These are phyloP conservation scores for Oxycera nigricornis DNA, from an alignment of 2,888 invertebrate species.

Conservation along the genomic window DNA sequence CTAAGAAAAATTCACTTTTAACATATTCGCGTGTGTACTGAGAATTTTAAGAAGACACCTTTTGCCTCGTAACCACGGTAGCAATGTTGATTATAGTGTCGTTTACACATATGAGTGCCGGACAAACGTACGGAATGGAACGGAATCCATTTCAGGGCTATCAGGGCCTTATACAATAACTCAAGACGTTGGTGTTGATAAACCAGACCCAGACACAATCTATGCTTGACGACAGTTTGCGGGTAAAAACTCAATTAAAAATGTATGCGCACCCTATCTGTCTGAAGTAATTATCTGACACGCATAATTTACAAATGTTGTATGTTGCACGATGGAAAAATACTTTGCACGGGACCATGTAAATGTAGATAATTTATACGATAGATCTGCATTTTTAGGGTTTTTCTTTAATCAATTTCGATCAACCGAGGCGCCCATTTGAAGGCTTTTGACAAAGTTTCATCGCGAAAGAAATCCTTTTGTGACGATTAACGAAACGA, in stretches of 20 bases:
- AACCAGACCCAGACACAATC: background rate
- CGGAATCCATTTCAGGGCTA: background rate
- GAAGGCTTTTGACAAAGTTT: no score
- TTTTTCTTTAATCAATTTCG: no score
- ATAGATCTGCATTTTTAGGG: no score
- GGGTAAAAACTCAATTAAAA: constrained; percentile 14
- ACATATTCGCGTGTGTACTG: constrained; percentile 31
- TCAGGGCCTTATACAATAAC: no score
- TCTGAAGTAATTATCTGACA: constrained; percentile 33
- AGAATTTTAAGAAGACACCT: constrained; percentile 29
- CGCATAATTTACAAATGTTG: constrained; percentile 38
- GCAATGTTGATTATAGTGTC: background rate
- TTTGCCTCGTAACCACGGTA: background rate
- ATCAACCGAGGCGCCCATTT: no score
- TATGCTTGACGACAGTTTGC: background rate
- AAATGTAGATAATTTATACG: no score
- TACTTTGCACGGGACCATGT: no score
- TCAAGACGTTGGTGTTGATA: no score
- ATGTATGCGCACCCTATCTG: constrained; percentile 32
- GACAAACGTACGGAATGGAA: background rate
- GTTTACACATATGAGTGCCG: background rate
- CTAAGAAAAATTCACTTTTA: background rate
- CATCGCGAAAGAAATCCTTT: no score
- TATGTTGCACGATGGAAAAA: background rate
- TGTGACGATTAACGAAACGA: no score